Evolutionary conservation across 2,888 invertebrate genomes (phyloP).

Genomic region (Nephrotoma appendiculata): DNA sequence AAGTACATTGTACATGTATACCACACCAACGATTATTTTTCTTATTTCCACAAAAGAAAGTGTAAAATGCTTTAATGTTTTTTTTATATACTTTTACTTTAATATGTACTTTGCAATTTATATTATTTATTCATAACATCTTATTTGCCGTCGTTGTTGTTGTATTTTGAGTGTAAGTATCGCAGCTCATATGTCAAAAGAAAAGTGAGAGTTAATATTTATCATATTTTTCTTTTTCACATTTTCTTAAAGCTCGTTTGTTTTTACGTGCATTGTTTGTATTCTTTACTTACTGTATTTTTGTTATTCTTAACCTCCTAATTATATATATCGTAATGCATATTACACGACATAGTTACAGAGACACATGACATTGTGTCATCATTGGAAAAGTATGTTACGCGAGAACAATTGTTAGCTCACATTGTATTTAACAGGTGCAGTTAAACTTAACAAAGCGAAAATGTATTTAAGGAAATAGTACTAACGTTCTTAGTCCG

Average conservation of each 20-base stretch:
- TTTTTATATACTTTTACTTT: background rate
- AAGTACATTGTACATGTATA: background rate
- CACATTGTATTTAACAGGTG: no score
- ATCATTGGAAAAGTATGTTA: no score
- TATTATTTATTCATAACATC: background rate
- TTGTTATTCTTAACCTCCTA: no score
- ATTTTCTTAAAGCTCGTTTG: background rate
- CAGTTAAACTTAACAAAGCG: no score
- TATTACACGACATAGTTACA: no score
- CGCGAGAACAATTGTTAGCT: no score
- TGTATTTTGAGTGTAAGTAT: background rate
- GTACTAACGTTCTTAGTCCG: no score
- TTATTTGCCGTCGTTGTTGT: background rate
- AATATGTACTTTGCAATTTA: background rate
- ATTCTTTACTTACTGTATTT: no score
- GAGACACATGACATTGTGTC: no score
- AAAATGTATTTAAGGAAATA: no score
- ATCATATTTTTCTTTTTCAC: background rate
- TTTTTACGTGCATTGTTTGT: no score
- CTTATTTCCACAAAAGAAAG: background rate
- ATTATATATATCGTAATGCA: no score
- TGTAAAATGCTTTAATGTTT: background rate
- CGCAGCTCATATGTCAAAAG: background rate
- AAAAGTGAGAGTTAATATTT: background rate
- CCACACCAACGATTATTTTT: background rate